A percentile compares a stretch with the other conserved stretches of the same genome.
Conservation (phyloP, 1,140 invertebrate genomes). For the Anthonomus grandis region DNA sequence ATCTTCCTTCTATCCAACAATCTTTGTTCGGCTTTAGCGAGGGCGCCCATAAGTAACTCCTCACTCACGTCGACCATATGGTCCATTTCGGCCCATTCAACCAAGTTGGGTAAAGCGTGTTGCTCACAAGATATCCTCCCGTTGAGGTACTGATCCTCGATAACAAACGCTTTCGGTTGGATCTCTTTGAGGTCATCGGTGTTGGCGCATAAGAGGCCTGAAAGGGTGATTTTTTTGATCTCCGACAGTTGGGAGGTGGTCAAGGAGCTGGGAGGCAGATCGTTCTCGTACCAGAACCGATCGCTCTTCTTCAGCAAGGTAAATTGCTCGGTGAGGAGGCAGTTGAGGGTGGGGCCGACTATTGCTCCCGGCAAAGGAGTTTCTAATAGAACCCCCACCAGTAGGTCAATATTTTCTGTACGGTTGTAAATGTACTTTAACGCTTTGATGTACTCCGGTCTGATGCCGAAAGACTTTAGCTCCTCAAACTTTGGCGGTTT, state of each 20-base stretch:
- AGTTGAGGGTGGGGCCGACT: conserved; percentile 84
- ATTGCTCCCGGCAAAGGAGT: conserved; percentile 72
- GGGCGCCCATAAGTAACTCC: conserved; percentile 61
- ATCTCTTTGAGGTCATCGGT: conserved; percentile 61
- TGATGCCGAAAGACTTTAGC: conserved; percentile 62
- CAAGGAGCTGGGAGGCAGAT: conserved; percentile 84
- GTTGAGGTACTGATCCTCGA: conserved; percentile 85
- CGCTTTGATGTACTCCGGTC: conserved; percentile 54
- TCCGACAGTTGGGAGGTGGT: conserved; percentile 79
- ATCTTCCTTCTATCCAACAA: conserved; percentile 67
- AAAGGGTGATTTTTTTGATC: conserved; percentile 77
- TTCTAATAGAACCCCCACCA: conserved; percentile 82
- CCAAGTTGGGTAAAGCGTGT: conserved; percentile 61
- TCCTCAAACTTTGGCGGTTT: conserved; percentile 56
- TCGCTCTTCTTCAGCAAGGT: conserved; percentile 75
- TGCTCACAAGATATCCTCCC: conserved; percentile 74
- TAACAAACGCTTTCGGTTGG: conserved; percentile 82
- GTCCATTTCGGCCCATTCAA: conserved; percentile 61
- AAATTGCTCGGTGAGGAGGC: conserved; percentile 78
- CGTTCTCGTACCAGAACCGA: conserved; percentile 95
- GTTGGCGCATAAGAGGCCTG: conserved; percentile 82
- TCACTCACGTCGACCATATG: conserved; percentile 50
- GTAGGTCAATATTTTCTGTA: conserved; percentile 81
- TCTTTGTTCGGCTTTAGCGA: conserved; percentile 72
- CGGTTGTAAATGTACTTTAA: conserved; percentile 67